phyloP scores from a whole-genome alignment of 2,113 vertebrate species.

The Prolemur simus region DNA sequence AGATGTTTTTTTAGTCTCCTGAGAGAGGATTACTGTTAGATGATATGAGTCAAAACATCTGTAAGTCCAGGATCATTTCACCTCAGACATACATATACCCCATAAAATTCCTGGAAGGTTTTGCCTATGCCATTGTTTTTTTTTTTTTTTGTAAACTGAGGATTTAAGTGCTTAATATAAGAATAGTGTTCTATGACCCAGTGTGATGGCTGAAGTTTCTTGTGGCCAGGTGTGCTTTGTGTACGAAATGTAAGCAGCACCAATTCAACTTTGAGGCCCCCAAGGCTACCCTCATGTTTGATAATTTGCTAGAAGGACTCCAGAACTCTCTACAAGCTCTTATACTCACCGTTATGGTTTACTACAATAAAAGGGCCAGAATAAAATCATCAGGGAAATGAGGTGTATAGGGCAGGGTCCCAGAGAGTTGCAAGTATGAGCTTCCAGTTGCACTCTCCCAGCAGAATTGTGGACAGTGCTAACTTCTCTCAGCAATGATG shows the following conservation, averaged over 20 bases:
- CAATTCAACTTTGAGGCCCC: neutral
- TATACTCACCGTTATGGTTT: neutral
- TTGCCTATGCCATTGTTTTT: neutral
- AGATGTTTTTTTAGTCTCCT: neutral
- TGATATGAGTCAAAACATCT: neutral
- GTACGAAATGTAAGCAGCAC: neutral
- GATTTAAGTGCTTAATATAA: neutral
- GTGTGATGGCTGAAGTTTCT: neutral
- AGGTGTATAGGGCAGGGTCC: neutral
- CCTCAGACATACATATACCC: neutral
- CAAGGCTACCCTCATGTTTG: neutral
- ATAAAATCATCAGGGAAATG: neutral
- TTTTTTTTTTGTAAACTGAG: neutral
- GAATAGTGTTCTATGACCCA: neutral
- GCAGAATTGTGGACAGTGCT: neutral
- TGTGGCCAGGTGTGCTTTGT: neutral
- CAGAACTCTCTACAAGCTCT: neutral
- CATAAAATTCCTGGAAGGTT: neutral
- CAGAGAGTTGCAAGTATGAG: neutral
- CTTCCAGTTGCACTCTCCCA: neutral
- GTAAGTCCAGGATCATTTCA: neutral
- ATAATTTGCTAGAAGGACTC: constrained; percentile 11
- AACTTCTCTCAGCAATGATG: neutral
- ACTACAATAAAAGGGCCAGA: neutral
- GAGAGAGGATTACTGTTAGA: neutral